A percentile compares a stretch with the other conserved stretches of the same genome.
phyloP scores from a whole-genome alignment of 2,888 invertebrate genomes.

The Oligia fasciuncula region DNA sequence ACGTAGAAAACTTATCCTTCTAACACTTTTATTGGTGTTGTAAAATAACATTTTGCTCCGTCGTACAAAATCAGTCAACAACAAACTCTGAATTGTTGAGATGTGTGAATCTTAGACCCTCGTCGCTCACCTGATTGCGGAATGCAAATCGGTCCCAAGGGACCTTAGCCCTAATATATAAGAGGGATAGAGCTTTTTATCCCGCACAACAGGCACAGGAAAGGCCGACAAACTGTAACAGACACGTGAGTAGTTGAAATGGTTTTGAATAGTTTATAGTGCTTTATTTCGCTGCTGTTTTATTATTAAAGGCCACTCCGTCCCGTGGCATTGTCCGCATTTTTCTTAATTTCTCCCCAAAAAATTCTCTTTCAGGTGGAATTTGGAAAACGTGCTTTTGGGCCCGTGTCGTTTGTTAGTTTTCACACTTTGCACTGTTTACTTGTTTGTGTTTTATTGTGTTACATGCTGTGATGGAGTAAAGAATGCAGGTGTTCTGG shows the following conservation, averaged over 20 bases:
- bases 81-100: conserved; percentile 77
- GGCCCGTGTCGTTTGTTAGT: conserved; percentile 38
- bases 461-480: conserved; percentile 11
- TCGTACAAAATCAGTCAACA: conserved; percentile 75
- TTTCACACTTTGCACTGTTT: conserved; percentile 46
- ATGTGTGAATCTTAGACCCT: conserved; percentile 78
- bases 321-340: conserved; percentile 61
- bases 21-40: conserved; percentile 60
- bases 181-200: conserved; percentile 76
- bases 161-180: conserved; percentile 74
- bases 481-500: conserved; percentile 4
- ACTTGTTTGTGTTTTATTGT: conserved; percentile 31
- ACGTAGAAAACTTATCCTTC: conserved; percentile 54
- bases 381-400: conserved; percentile 50
- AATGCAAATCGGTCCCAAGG: conserved; percentile 77
- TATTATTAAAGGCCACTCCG: conserved; percentile 73
- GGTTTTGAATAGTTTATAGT: conserved; percentile 79
- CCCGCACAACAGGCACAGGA: conserved; percentile 62
- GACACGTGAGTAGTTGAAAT: conserved; percentile 77
- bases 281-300: conserved; percentile 74
- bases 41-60: conserved; percentile 69
- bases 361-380: conserved; percentile 51
- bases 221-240: conserved; percentile 73
- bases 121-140: conserved; percentile 82
- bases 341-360: conserved; percentile 65